These are phyloP conservation scores for Matsumurasca onukii DNA, from an alignment of 1,140 invertebrate genomes.

Conservation along the genomic window DNA sequence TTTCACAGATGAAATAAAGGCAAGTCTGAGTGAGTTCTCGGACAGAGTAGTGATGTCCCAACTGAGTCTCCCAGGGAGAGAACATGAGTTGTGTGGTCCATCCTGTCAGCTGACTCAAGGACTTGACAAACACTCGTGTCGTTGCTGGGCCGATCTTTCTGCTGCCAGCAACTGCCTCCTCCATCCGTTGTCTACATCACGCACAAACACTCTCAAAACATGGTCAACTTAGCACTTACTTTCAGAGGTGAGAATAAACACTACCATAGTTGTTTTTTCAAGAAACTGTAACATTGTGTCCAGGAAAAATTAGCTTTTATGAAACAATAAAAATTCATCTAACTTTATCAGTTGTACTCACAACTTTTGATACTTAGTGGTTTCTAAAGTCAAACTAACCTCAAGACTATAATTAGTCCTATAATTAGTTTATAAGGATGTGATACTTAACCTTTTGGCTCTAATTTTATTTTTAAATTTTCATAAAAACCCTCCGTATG, in stretches of 20 bases:
- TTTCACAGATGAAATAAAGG: conserved; percentile 16
- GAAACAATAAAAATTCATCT: too few species aligned
- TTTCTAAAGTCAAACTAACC: too few species aligned
- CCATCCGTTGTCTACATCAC: conserved; percentile 36
- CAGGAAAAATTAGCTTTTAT: too few species aligned
- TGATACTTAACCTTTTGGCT: too few species aligned
- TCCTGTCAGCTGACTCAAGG: not conserved
- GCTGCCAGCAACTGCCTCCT: conserved; percentile 4
- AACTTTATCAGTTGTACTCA: too few species aligned
- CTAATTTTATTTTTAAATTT: too few species aligned
- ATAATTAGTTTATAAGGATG: too few species aligned
- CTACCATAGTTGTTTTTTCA: not conserved
- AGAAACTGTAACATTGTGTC: too few species aligned
- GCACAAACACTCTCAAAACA: conserved; percentile 15
- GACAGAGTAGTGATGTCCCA: conserved; percentile 18
- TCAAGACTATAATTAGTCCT: too few species aligned
- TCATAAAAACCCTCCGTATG: too few species aligned
- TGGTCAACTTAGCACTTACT: conserved; percentile 28
- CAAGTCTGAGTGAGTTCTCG: not conserved
- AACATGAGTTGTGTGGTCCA: conserved; percentile 18
- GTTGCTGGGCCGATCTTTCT: conserved; percentile 1
- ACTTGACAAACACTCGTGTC: not conserved
- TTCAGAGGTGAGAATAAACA: conserved; percentile 29
- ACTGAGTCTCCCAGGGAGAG: conserved; percentile 29
- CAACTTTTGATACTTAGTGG: too few species aligned